Conservation (phyloP, 2,113 vertebrate species). For the Eptesicus fuscus region DNA sequence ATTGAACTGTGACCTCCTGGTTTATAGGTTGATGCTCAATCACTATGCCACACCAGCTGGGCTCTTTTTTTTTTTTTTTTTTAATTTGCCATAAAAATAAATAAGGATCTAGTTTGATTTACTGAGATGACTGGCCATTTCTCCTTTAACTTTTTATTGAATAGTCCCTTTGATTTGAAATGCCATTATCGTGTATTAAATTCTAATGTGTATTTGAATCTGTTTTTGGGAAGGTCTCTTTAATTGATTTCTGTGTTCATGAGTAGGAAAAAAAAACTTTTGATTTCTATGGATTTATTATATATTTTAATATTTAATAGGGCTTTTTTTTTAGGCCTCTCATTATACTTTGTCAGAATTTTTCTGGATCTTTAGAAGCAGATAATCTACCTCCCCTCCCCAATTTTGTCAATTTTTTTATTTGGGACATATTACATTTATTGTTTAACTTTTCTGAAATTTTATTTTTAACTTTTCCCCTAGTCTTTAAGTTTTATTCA, state of each 20-base stretch:
- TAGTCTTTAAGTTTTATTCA: conserved; percentile 6
- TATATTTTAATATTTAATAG: neutral
- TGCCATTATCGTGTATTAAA: neutral
- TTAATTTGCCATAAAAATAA: neutral
- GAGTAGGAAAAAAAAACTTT: neutral
- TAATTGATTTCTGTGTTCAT: neutral
- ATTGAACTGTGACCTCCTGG: too few relatives aligned
- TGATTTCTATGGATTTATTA: neutral
- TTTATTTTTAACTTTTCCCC: neutral
- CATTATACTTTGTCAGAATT: neutral
- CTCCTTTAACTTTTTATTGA: neutral
- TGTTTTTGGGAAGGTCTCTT: neutral
- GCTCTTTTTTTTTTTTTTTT: neutral
- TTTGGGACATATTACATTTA: neutral
- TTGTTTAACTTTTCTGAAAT: neutral
- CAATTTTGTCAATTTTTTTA: neutral
- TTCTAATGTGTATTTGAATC: neutral
- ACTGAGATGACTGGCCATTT: neutral
- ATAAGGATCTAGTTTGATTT: neutral
- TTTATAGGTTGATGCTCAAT: too few relatives aligned
- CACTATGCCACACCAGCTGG: too few relatives aligned
- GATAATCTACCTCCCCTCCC: neutral
- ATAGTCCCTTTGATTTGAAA: neutral
- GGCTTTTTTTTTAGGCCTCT: neutral
- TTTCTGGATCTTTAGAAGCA: conserved; percentile 12